Conservation (phyloP, 35 echinoderm and acorn worm species). For the Antedon bifida region DNA sequence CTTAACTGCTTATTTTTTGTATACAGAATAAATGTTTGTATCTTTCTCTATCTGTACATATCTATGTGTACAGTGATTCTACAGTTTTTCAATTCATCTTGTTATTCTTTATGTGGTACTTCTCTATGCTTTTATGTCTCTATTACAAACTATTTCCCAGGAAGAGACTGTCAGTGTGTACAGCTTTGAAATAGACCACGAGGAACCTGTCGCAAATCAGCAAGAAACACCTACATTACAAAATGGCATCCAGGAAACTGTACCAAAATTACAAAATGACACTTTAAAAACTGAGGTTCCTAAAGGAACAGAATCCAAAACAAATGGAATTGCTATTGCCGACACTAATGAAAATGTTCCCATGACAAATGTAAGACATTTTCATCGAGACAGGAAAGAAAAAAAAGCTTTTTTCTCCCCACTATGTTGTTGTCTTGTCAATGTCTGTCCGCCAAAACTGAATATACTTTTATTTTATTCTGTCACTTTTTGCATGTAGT, state of each 20-base stretch:
- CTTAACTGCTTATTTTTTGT: no score
- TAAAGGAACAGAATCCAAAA: not conserved
- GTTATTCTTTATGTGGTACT: not conserved
- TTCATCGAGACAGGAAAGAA: not conserved
- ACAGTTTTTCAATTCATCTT: no score
- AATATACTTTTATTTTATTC: not conserved
- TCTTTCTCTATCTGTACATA: no score
- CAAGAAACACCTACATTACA: not conserved
- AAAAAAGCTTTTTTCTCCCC: not conserved
- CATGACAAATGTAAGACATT: not conserved
- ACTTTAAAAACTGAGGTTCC: not conserved
- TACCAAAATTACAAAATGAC: not conserved
- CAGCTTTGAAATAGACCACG: slow-evolving; percentile 77
- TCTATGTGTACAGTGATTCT: no score
- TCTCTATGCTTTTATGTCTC: not conserved
- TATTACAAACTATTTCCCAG: slow-evolving; percentile 9
- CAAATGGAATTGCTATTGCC: not conserved
- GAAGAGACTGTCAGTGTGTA: slow-evolving; percentile 75
- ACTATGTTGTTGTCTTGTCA: not conserved
- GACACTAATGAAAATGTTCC: not conserved
- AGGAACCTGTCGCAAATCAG: slow-evolving; percentile 2
- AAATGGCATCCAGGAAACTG: not conserved
- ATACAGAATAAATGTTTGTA: no score
- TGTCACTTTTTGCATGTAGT: not conserved
- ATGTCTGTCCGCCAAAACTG: not conserved